Evolutionary conservation across 2,797 vertebrate genomes (phyloP).

Genomic region (Anableps anableps): DNA sequence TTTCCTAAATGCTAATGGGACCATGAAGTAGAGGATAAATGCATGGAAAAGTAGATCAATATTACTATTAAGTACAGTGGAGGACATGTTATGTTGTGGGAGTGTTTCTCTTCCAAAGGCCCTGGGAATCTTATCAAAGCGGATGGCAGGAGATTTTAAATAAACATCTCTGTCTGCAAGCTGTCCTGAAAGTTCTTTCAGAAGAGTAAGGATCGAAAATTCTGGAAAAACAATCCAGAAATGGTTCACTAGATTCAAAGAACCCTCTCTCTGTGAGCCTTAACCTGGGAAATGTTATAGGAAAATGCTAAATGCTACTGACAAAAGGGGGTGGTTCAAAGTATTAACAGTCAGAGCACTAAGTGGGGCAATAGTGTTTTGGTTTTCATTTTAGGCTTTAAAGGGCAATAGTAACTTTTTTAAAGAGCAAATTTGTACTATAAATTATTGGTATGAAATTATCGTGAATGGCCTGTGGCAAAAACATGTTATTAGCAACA

Average conservation of each 20-base stretch:
- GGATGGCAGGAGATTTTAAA: neutral
- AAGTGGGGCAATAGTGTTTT: neutral
- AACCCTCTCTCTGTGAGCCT: neutral
- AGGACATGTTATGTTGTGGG: neutral
- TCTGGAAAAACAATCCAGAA: neutral
- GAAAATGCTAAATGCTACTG: neutral
- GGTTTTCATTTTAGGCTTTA: too few relatives aligned
- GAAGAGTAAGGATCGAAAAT: neutral
- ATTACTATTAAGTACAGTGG: too few relatives aligned
- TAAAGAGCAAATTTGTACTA: too few relatives aligned
- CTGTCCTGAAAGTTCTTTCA: neutral
- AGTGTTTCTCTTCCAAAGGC: neutral
- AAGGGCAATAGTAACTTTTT: too few relatives aligned
- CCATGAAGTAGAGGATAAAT: too few relatives aligned
- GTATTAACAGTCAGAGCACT: neutral
- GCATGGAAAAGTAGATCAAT: too few relatives aligned
- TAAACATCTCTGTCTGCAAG: neutral
- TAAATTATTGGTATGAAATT: neutral
- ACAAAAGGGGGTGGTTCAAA: neutral
- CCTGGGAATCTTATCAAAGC: neutral
- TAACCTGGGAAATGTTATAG: neutral
- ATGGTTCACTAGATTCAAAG: neutral
- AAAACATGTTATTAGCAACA: neutral
- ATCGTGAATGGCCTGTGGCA: neutral
- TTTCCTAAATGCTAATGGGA: too few relatives aligned